Percentiles rank a stretch among this genome's conserved stretches.
These are phyloP conservation scores for Urechis unicinctus DNA, from an alignment of 2,888 invertebrate species.

Conservation along the genomic window DNA sequence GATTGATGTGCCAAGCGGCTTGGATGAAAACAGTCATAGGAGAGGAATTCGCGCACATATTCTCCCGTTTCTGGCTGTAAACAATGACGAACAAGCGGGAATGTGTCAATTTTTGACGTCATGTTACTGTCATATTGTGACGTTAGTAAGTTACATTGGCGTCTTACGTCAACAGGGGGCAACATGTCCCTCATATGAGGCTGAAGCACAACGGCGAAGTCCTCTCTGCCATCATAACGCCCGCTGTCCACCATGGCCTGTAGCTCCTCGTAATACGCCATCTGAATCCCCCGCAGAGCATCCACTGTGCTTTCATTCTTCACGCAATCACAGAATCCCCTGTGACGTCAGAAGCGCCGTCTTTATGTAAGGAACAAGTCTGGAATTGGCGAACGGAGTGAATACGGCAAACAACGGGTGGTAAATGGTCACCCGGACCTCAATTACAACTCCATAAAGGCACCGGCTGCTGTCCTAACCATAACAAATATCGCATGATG, in stretches of 20 bases:
- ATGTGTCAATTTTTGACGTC: too few relatives aligned
- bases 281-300: conserved; percentile 9
- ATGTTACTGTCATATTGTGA: not conserved
- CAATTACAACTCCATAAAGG: too few relatives aligned
- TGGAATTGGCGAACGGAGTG: too few relatives aligned
- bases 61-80: conserved; percentile 19
- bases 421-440: too few relatives aligned
- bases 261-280: conserved; percentile 15
- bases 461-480: too few relatives aligned
- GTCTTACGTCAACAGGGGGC: conserved; percentile 24
- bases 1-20: conserved; percentile 34
- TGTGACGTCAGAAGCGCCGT: not conserved
- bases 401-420: too few relatives aligned
- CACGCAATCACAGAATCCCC: conserved; percentile 12
- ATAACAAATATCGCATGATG: too few relatives aligned
- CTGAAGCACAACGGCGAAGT: conserved; percentile 47
- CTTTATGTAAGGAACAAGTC: not conserved
- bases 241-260: conserved; percentile 22
- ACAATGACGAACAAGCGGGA: not conserved
- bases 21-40: conserved; percentile 45
- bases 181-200: conserved; percentile 34
- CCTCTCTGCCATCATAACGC: conserved; percentile 38
- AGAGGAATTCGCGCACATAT: conserved; percentile 36
- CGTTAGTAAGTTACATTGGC: not conserved
- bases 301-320: conserved; percentile 2